phyloP scores from a whole-genome alignment of 1,140 invertebrate genomes.

The Oreohelix idahoensis region DNA sequence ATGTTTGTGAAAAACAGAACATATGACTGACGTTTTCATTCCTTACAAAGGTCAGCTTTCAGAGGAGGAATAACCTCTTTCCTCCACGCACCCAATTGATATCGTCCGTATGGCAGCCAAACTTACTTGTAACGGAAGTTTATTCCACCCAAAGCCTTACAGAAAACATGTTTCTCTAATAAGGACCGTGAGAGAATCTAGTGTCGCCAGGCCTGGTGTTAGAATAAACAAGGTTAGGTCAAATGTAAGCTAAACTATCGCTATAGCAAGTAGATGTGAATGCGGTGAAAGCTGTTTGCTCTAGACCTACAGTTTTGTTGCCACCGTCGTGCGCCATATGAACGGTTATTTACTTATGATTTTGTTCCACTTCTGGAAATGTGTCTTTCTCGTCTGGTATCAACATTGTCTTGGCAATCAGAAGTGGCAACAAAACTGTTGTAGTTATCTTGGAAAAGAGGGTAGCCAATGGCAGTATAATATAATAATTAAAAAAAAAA shows the following conservation, averaged over 20 bases:
- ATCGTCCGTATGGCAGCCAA: background rate
- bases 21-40: too few species aligned
- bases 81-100: too few species aligned
- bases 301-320: background rate
- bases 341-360: background rate
- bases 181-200: background rate
- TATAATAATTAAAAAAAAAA: too few species aligned
- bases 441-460: background rate
- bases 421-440: background rate
- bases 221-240: background rate
- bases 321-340: background rate
- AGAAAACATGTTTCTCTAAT: too few species aligned
- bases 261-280: background rate
- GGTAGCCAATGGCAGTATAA: too few species aligned
- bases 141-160: background rate
- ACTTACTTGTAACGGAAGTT: background rate
- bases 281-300: background rate
- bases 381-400: background rate
- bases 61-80: too few species aligned
- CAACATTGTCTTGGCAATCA: background rate
- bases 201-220: background rate
- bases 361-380: too few species aligned
- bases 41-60: too few species aligned
- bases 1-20: too few species aligned
- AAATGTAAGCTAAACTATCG: background rate